A percentile compares a stretch with the other conserved stretches of the same genome.
phyloP scores from a whole-genome alignment of 2,797 vertebrate genomes.

The Scolopax rusticola region DNA sequence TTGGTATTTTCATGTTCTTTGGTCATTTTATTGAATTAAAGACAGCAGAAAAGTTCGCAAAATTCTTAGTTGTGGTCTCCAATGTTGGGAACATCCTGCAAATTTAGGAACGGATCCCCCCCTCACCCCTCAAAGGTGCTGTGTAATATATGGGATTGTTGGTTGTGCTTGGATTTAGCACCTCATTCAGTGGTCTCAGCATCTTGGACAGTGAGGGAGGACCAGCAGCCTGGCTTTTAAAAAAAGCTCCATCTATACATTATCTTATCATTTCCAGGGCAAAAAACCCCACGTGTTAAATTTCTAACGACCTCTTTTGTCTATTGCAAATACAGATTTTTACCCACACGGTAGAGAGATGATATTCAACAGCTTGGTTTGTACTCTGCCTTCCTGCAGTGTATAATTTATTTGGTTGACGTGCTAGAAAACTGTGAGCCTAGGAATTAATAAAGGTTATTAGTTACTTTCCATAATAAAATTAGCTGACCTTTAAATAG shows the following conservation, averaged over 20 bases:
- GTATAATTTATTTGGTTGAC: conserved; percentile 24
- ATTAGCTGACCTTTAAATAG: conserved; percentile 67
- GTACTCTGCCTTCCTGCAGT: not conserved
- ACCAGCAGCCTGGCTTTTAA: not conserved
- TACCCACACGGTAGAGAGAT: not conserved
- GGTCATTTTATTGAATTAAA: not conserved
- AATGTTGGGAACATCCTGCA: not conserved
- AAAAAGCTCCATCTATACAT: not conserved
- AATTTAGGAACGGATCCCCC: not conserved
- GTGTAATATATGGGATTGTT: not conserved
- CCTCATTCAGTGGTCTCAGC: not conserved
- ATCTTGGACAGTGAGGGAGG: not conserved
- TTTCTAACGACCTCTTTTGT: conserved; percentile 19
- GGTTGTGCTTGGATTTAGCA: not conserved
- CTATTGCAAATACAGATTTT: not conserved
- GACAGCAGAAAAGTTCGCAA: not conserved
- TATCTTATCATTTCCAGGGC: not conserved
- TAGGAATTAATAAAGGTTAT: conserved; percentile 59
- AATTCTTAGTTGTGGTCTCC: not conserved
- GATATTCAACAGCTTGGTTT: not conserved
- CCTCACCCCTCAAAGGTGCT: not conserved
- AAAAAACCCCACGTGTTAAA: not conserved
- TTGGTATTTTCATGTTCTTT: not conserved
- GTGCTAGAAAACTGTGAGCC: not conserved
- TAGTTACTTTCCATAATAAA: conserved; percentile 63